Conservation (phyloP, 2,888 invertebrate species). For the Dichetophora obliterata region DNA sequence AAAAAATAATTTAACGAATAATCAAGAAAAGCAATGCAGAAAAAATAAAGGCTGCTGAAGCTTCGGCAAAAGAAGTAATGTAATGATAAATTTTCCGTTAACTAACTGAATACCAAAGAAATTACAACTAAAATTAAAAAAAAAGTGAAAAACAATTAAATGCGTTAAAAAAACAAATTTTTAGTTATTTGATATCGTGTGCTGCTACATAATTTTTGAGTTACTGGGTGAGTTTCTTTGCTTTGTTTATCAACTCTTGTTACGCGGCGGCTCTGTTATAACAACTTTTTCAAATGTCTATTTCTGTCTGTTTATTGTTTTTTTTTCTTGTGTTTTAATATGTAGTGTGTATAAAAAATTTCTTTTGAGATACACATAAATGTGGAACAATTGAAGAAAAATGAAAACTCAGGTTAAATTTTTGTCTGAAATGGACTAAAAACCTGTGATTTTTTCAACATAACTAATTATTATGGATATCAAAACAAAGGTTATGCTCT, state of each 20-base stretch:
- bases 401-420: too few species aligned
- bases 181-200: neutral
- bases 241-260: neutral
- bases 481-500: too few species aligned
- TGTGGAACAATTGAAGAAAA: neutral
- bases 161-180: too few species aligned
- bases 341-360: neutral
- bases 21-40: slow-evolving; percentile 5
- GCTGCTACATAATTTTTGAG: neutral
- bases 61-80: neutral
- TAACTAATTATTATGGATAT: too few species aligned
- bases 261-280: neutral
- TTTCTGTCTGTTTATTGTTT: slow-evolving; percentile 29
- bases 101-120: too few species aligned
- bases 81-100: too few species aligned
- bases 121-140: too few species aligned
- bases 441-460: too few species aligned
- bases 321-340: neutral
- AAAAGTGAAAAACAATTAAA: too few species aligned
- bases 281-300: slow-evolving; percentile 40
- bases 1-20: slow-evolving; percentile 8
- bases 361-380: slow-evolving; percentile 24
- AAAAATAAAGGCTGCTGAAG: slow-evolving; percentile 19
- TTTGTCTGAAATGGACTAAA: too few species aligned
- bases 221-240: neutral